phyloP scores from a whole-genome alignment of 2,888 invertebrate species.

The Drosophila demipolita region DNA sequence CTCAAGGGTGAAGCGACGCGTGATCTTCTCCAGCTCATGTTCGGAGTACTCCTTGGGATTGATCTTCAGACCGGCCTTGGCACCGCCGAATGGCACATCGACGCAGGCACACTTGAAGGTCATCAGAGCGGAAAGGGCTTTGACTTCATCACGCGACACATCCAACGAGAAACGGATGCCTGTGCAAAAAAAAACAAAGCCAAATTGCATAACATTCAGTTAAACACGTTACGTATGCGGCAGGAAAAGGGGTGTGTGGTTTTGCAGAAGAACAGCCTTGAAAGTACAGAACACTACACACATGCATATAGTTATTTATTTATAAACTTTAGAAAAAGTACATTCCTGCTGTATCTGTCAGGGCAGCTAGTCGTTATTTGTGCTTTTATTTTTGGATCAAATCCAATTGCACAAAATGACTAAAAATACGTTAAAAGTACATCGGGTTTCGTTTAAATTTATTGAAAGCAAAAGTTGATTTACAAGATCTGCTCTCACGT shows the following conservation, averaged over 20 bases:
- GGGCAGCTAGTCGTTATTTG: constrained; percentile 12
- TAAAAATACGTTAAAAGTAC: constrained; percentile 45
- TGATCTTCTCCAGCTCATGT: constrained; percentile 91
- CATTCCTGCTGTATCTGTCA: constrained; percentile 15
- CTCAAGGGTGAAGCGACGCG: constrained; percentile 90
- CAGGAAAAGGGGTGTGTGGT: constrained; percentile 36
- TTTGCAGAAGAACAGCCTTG: constrained; percentile 45
- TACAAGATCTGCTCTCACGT: constrained; percentile 37
- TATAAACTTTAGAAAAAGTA: constrained; percentile 14
- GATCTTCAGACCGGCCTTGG: constrained; percentile 90
- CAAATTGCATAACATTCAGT: constrained; percentile 45
- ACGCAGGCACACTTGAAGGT: constrained; percentile 93
- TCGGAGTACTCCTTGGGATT: constrained; percentile 90
- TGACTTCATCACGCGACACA: constrained; percentile 91
- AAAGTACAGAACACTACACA: constrained; percentile 22
- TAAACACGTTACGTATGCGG: constrained; percentile 63
- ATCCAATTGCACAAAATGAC: constrained; percentile 58
- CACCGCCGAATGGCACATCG: constrained; percentile 92
- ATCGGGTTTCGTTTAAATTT: constrained; percentile 18
- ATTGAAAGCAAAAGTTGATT: constrained; percentile 69
- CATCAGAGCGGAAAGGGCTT: constrained; percentile 93
- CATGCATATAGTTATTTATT: not conserved
- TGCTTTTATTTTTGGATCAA: constrained; percentile 59
- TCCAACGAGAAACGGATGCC: constrained; percentile 90
- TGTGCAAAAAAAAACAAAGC: constrained; percentile 66